Percentiles rank a stretch among this genome's conserved stretches.
Evolutionary conservation across 2,797 vertebrate species (phyloP).

Genomic region (Cossypha heuglini): DNA sequence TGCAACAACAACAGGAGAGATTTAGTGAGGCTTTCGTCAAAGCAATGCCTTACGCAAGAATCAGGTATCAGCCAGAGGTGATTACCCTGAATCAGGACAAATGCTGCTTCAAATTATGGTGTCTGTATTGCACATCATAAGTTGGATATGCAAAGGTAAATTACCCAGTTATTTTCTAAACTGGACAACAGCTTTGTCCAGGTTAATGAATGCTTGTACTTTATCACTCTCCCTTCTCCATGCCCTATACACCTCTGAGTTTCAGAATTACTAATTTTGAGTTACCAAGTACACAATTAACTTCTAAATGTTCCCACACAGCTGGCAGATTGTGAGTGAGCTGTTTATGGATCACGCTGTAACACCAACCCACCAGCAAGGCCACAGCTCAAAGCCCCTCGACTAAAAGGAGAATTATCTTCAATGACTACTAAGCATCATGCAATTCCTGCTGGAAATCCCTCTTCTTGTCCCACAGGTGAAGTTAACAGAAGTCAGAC

Average conservation of each 20-base stretch:
- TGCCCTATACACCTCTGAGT: not conserved
- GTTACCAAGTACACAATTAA: not conserved
- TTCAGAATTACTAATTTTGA: not conserved
- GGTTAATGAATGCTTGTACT: not conserved
- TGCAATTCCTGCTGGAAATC: not conserved
- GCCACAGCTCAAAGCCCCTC: not conserved
- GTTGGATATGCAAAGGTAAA: not conserved
- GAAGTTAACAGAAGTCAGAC: not conserved
- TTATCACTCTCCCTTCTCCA: not conserved
- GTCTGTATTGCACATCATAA: not conserved
- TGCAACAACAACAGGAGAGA: slow-evolving; percentile 70
- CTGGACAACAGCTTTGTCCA: not conserved
- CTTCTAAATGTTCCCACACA: not conserved
- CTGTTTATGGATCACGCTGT: not conserved
- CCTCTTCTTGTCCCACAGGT: not conserved
- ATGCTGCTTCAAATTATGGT: not conserved
- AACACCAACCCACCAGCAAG: not conserved
- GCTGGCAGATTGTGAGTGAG: not conserved
- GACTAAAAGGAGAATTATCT: not conserved
- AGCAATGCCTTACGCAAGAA: not conserved
- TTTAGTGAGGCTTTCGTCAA: not conserved
- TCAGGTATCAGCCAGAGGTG: not conserved
- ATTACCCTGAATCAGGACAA: not conserved
- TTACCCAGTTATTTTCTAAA: not conserved
- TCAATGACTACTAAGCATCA: not conserved